A percentile compares a stretch with the other conserved stretches of the same genome.
These are phyloP conservation scores for Microctenopoma lineatum DNA, from an alignment of 2,797 vertebrate genomes.

Conservation along the genomic window DNA sequence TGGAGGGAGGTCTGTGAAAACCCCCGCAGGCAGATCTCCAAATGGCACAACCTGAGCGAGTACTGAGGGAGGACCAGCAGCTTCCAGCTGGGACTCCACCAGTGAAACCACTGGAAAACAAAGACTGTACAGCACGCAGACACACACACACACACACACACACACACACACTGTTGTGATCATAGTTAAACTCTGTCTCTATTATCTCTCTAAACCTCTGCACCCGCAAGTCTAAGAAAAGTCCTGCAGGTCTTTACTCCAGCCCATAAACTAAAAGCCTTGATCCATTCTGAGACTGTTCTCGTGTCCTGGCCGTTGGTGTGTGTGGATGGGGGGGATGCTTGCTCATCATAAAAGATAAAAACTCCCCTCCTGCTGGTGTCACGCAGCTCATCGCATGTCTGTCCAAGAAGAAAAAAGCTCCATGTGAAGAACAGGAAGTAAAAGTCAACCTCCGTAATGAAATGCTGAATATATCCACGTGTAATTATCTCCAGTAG, in stretches of 20 bases:
- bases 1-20: conserved; percentile 93
- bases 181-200: conserved; percentile 49
- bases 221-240: conserved; percentile 40
- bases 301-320: conserved; percentile 28
- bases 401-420: conserved; percentile 53
- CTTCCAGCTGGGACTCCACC: conserved; percentile 43
- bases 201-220: conserved; percentile 23
- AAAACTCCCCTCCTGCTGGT: conserved; percentile 34
- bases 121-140: conserved; percentile 58
- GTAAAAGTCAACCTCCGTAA: conserved; percentile 26
- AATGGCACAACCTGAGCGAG: conserved; percentile 95
- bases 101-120: conserved; percentile 38
- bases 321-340: conserved; percentile 40
- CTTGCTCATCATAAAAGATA: conserved; percentile 4
- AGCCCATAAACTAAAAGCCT: conserved; percentile 18
- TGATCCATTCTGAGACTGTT: conserved; percentile 40
- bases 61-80: conserved; percentile 77
- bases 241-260: conserved; percentile 26
- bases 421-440: conserved; percentile 25
- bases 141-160: conserved; percentile 16
- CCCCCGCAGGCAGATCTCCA: conserved; percentile 90
- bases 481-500: conserved; percentile 22
- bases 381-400: conserved; percentile 72
- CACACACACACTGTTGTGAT: conserved; percentile 45
- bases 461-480: conserved; percentile 27